Conservation (phyloP, 2,113 vertebrate genomes). For the Poeciliopsis occidentalis region DNA sequence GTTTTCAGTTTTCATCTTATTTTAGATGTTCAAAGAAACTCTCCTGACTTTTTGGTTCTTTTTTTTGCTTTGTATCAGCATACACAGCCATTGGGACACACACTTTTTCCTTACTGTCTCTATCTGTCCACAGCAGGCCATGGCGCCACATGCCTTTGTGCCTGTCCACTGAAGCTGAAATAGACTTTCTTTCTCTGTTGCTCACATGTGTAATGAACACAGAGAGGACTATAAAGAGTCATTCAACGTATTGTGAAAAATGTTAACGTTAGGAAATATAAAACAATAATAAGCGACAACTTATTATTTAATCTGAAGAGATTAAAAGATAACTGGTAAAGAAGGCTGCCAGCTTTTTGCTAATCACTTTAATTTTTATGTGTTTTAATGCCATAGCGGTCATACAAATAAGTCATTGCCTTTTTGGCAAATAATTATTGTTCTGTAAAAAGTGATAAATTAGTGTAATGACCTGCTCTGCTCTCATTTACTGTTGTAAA, state of each 20-base stretch:
- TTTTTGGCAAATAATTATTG: too few relatives aligned
- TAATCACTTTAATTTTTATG: too few relatives aligned
- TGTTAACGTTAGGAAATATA: too few relatives aligned
- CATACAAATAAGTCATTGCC: too few relatives aligned
- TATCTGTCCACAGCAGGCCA: conserved; percentile 84
- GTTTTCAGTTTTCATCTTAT: conserved; percentile 1
- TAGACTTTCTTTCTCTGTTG: conserved; percentile 21
- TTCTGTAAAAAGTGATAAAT: too few relatives aligned
- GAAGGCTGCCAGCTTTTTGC: too few relatives aligned
- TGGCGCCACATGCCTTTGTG: conserved; percentile 91
- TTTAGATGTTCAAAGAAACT: not conserved
- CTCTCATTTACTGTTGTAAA: too few relatives aligned
- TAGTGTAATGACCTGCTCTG: too few relatives aligned
- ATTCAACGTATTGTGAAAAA: conserved; percentile 10
- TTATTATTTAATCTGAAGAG: too few relatives aligned
- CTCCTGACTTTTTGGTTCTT: not conserved
- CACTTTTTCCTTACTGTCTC: conserved; percentile 12
- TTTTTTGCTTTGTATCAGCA: not conserved
- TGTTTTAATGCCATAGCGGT: too few relatives aligned
- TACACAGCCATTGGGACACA: conserved; percentile 6
- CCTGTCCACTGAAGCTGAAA: conserved; percentile 95
- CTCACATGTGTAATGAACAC: conserved; percentile 17
- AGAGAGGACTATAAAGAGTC: conserved; percentile 10
- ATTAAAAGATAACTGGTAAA: too few relatives aligned
- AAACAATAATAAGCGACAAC: too few relatives aligned